phyloP scores from a whole-genome alignment of 35 echinoderm and acorn worm genomes.

The Eucidaris tribuloides region DNA sequence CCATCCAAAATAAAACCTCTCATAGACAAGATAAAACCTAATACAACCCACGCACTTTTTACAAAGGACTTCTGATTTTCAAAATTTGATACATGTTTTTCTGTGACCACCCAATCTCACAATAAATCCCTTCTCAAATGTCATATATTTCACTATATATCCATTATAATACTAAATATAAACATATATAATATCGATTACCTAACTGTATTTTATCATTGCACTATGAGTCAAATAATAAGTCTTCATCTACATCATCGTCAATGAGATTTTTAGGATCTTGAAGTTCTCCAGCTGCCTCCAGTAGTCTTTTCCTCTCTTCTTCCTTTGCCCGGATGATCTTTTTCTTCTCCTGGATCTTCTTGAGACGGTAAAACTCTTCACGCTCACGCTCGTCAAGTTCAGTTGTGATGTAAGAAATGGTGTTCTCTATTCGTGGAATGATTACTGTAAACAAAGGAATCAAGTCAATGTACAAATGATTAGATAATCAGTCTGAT shows the following conservation, averaged over 20 bases:
- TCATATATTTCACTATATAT: background rate
- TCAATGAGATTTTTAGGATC: slow-evolving; percentile 75
- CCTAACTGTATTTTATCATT: background rate
- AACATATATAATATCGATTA: slow-evolving; percentile 6
- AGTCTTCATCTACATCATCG: slow-evolving; percentile 92
- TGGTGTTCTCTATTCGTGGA: slow-evolving; percentile 92
- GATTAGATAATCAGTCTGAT: no score
- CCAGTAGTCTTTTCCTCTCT: background rate
- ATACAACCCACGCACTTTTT: no score
- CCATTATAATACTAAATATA: background rate
- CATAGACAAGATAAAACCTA: no score
- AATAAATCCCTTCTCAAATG: no score
- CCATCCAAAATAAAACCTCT: no score
- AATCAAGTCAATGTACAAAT: no score
- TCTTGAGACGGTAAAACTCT: slow-evolving; percentile 94
- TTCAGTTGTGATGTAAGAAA: slow-evolving; percentile 86
- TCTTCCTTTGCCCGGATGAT: slow-evolving; percentile 53
- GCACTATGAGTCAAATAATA: slow-evolving; percentile 78
- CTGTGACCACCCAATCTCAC: no score
- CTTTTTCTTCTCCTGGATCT: slow-evolving; percentile 99
- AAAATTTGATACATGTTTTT: no score
- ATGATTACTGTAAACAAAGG: no score
- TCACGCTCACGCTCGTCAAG: slow-evolving; percentile 89
- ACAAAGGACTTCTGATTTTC: no score
- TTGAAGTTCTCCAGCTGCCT: background rate